These are phyloP conservation scores for Catostomus latipinnis DNA, from an alignment of 2,797 vertebrate genomes.

Conservation along the genomic window DNA sequence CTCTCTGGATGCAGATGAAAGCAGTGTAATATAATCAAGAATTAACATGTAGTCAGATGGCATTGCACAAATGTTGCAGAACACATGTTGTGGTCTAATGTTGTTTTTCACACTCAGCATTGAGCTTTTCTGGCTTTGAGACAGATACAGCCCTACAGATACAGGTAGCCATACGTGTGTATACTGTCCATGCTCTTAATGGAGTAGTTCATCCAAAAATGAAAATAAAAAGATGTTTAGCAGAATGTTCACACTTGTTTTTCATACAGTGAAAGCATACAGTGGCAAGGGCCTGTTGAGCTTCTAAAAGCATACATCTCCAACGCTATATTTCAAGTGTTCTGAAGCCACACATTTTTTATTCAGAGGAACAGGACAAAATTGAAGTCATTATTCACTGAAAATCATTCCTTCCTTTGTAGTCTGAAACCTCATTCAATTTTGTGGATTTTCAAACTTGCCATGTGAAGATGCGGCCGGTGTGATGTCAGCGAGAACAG, in stretches of 20 bases:
- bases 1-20: background rate
- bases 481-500: no score
- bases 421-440: no score
- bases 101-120: constrained; percentile 23
- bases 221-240: background rate
- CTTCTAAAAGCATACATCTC: no score
- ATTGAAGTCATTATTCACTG: no score
- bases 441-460: no score
- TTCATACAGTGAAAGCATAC: background rate
- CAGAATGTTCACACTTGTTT: background rate
- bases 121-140: background rate
- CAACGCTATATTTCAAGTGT: no score
- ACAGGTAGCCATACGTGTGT: constrained; percentile 4
- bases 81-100: constrained; percentile 8
- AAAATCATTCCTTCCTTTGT: no score
- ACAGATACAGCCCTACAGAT: background rate
- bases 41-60: background rate
- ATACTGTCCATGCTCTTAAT: constrained; percentile 2
- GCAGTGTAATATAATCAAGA: background rate
- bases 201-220: background rate
- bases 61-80: constrained; percentile 4
- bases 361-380: no score
- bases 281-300: no score
- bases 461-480: no score
- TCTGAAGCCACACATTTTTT: no score